Conservation (phyloP, 1,140 invertebrate genomes). For the Drosophila eugracilis region DNA sequence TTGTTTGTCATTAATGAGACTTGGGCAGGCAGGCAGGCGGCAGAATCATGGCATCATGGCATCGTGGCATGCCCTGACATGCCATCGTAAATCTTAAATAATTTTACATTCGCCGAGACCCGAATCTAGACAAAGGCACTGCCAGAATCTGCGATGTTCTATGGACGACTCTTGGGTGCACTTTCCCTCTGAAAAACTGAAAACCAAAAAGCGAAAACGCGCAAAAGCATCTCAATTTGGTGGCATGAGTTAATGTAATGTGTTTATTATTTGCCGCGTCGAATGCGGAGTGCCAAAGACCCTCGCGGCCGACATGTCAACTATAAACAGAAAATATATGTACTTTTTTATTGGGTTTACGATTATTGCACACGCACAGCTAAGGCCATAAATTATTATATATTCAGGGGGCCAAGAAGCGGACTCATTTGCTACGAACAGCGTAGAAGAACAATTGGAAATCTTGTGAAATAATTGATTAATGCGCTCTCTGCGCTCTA, state of each 20-base stretch:
- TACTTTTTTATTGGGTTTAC: slow-evolving; percentile 63
- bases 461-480: slow-evolving; percentile 36
- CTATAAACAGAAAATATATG: slow-evolving; percentile 18
- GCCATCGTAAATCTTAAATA: slow-evolving; percentile 63
- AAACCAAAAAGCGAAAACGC: slow-evolving; percentile 4
- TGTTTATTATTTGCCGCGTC: slow-evolving; percentile 50
- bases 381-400: slow-evolving; percentile 34
- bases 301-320: slow-evolving; percentile 50
- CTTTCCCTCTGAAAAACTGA: slow-evolving; percentile 5
- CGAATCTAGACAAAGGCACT: slow-evolving; percentile 28
- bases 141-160: slow-evolving; percentile 8
- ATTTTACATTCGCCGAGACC: slow-evolving; percentile 43
- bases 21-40: slow-evolving; percentile 24
- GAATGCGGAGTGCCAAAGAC: slow-evolving; percentile 52
- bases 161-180: slow-evolving; percentile 12
- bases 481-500: slow-evolving; percentile 7
- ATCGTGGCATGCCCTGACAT: slow-evolving; percentile 45
- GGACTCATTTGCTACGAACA: slow-evolving; percentile 5
- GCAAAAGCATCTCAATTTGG: slow-evolving; percentile 48
- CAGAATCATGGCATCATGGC: slow-evolving; percentile 4
- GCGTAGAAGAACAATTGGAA: slow-evolving; percentile 1
- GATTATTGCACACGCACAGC: slow-evolving; percentile 52
- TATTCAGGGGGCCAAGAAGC: neutral
- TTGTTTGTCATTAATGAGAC: slow-evolving; percentile 57
- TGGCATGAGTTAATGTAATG: slow-evolving; percentile 54